Percentiles rank a stretch among this genome's conserved stretches.
These are phyloP conservation scores for Numenius phaeopus DNA, from an alignment of 2,797 vertebrate genomes.

Conservation along the genomic window DNA sequence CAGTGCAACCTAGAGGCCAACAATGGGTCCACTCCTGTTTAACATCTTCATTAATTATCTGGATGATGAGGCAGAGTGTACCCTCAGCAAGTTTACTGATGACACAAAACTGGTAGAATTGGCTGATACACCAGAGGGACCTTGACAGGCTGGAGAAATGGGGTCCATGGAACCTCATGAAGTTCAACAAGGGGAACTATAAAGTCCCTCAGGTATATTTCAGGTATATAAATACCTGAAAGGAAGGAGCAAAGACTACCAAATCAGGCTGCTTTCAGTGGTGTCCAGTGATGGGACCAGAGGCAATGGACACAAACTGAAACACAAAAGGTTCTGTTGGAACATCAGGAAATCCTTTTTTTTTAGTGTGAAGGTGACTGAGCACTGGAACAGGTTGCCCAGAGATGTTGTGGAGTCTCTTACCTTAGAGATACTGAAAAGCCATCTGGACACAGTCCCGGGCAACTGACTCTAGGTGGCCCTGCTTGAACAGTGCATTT, in stretches of 20 bases:
- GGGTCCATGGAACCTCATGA: background rate
- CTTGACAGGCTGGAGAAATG: background rate
- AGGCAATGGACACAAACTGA: background rate
- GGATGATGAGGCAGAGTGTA: no score
- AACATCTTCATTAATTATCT: no score
- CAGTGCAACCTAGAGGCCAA: background rate
- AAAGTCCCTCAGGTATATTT: background rate
- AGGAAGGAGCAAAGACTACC: background rate
- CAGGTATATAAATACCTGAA: background rate
- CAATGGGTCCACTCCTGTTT: no score
- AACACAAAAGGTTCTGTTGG: background rate
- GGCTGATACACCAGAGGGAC: background rate
- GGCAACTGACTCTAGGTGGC: no score
- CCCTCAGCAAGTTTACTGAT: background rate
- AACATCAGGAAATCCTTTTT: background rate
- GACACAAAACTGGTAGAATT: background rate
- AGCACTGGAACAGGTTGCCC: no score
- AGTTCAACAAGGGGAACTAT: background rate
- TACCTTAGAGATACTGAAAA: no score
- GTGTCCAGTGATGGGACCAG: background rate
- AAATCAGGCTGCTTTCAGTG: background rate
- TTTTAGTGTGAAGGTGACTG: background rate
- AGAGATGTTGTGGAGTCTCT: no score
- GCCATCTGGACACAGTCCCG: no score
- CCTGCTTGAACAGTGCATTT: no score